Conservation (phyloP, 35 echinoderm and acorn worm genomes). For the Diadema setosum region DNA sequence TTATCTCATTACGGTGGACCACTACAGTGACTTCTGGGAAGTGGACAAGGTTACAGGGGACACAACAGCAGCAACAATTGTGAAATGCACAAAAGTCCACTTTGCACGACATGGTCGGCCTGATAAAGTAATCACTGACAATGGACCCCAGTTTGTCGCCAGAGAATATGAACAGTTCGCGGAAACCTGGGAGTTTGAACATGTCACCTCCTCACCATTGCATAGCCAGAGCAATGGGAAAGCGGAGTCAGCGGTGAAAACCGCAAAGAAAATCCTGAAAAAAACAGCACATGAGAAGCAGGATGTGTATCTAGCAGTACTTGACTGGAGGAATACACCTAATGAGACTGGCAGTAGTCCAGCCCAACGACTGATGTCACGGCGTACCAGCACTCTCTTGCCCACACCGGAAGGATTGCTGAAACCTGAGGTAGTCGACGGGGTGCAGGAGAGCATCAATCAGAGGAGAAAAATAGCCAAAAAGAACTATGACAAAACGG, state of each 20-base stretch:
- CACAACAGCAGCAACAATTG: slow-evolving; percentile 8
- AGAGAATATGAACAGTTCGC: too few relatives aligned
- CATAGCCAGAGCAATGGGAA: slow-evolving; percentile 58
- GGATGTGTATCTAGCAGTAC: slow-evolving; percentile 51
- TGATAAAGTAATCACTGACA: slow-evolving; percentile 28
- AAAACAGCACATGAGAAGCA: not conserved
- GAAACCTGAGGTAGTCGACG: too few relatives aligned
- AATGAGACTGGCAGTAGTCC: too few relatives aligned
- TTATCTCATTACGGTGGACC: slow-evolving; percentile 39
- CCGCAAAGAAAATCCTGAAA: slow-evolving; percentile 47
- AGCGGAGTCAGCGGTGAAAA: slow-evolving; percentile 65
- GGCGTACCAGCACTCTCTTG: too few relatives aligned
- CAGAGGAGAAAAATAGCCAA: too few relatives aligned
- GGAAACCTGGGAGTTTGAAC: slow-evolving; percentile 21
- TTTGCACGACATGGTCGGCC: slow-evolving; percentile 37
- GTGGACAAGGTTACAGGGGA: slow-evolving; percentile 20
- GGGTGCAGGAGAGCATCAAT: too few relatives aligned
- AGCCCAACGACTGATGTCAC: too few relatives aligned
- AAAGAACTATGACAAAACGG: too few relatives aligned
- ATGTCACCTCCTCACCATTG: slow-evolving; percentile 9
- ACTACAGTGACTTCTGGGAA: slow-evolving; percentile 48
- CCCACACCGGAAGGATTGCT: too few relatives aligned
- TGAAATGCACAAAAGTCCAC: too few relatives aligned
- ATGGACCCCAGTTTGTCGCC: slow-evolving; percentile 54
- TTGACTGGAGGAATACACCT: slow-evolving; percentile 69